Conservation (phyloP, 53 echinoderm and acorn worm genomes). For the Paelopatides confundens region DNA sequence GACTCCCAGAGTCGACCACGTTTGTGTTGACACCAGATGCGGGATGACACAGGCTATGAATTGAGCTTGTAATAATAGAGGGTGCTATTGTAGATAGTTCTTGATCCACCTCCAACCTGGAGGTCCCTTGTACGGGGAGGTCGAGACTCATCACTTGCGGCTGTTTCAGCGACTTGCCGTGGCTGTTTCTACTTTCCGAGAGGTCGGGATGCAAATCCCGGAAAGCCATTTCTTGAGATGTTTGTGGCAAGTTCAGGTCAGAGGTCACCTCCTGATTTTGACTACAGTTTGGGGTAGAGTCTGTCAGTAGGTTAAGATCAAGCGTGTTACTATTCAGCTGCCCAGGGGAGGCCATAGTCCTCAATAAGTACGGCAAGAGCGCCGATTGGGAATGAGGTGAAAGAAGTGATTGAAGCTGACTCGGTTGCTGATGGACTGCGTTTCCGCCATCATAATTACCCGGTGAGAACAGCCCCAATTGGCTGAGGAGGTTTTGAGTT, state of each 20-base stretch:
- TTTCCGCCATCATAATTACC: constrained; percentile 15
- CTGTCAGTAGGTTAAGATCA: constrained; percentile 11
- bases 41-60: constrained; percentile 35
- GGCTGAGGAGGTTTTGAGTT: constrained; percentile 25
- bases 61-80: constrained; percentile 27
- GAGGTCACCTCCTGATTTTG: constrained; percentile 15
- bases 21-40: not conserved
- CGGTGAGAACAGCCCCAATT: constrained; percentile 26
- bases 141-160: not conserved
- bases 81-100: constrained; percentile 2
- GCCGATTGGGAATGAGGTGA: constrained; percentile 31
- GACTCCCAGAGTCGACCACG: not conserved
- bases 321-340: not conserved
- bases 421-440: not conserved
- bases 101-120: not conserved
- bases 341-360: constrained; percentile 23
- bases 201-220: not conserved
- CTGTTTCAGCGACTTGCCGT: not conserved
- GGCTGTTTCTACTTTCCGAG: not conserved
- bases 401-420: not conserved
- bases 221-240: not conserved
- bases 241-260: not conserved
- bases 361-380: constrained; percentile 37
- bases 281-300: not conserved
- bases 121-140: constrained; percentile 6